Conservation (phyloP, 35 echinoderm and acorn worm species). For the Ptychodera flava region DNA sequence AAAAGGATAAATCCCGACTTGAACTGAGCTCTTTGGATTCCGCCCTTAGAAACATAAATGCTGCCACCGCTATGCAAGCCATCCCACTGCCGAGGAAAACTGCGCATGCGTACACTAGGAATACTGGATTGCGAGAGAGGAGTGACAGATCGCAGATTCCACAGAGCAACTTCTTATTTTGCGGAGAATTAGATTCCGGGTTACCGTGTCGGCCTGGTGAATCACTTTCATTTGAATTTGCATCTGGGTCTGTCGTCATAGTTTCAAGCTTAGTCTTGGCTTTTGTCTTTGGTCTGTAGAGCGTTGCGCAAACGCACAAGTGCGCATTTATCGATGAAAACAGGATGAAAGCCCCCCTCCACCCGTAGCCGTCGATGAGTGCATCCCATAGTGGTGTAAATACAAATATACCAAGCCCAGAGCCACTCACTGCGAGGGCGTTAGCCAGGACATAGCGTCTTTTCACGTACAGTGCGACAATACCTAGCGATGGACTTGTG, state of each 20-base stretch:
- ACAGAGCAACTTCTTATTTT: not conserved
- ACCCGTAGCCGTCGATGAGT: not conserved
- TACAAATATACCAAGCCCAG: not conserved
- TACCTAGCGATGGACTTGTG: too few relatives aligned
- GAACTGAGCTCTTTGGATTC: not conserved
- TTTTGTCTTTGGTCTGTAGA: not conserved
- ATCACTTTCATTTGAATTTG: too few relatives aligned
- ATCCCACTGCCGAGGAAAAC: not conserved
- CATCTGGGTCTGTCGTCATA: too few relatives aligned
- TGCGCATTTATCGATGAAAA: not conserved
- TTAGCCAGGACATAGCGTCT: not conserved
- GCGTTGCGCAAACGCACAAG: not conserved
- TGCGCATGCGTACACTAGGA: not conserved
- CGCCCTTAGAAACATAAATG: not conserved
- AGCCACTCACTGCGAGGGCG: not conserved
- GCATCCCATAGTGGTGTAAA: not conserved
- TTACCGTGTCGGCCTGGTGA: not conserved
- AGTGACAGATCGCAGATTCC: not conserved
- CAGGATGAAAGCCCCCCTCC: not conserved
- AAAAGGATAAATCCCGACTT: not conserved
- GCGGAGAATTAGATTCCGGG: not conserved
- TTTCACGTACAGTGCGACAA: not conserved
- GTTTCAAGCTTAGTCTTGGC: not conserved
- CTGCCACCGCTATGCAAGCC: not conserved
- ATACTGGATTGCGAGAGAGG: not conserved